Evolutionary conservation across 2,888 invertebrate species (phyloP).

Genomic region (Pandemis corylana): DNA sequence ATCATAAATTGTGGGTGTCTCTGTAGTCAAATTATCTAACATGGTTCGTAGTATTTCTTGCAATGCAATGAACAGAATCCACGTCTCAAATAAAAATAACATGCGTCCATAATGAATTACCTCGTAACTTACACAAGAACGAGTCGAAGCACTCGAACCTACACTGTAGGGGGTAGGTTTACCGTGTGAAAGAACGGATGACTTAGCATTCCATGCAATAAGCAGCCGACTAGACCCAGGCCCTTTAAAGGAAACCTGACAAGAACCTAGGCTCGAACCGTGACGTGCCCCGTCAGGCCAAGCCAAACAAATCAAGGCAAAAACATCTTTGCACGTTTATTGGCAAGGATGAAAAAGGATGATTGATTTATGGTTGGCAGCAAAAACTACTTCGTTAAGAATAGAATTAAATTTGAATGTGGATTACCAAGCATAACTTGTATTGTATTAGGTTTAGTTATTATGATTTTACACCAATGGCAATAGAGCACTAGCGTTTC

Average conservation of each 20-base stretch:
- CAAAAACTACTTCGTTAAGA: slow-evolving; percentile 9
- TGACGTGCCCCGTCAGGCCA: slow-evolving; percentile 29
- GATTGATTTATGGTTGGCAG: slow-evolving; percentile 16
- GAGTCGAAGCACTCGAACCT: slow-evolving; percentile 13
- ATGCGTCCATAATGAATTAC: slow-evolving; percentile 29
- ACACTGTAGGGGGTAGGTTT: slow-evolving; percentile 44
- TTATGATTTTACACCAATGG: too few species aligned
- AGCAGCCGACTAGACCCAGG: slow-evolving; percentile 49
- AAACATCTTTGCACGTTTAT: slow-evolving; percentile 33
- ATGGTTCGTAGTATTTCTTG: neutral
- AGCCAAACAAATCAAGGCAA: slow-evolving; percentile 40
- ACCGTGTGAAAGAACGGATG: slow-evolving; percentile 47
- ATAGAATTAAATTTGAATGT: neutral
- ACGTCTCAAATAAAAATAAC: slow-evolving; percentile 16
- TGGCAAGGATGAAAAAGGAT: slow-evolving; percentile 25
- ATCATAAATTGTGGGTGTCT: neutral
- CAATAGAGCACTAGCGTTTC: too few species aligned
- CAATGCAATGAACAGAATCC: neutral
- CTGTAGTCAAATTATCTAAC: neutral
- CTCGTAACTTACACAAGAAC: slow-evolving; percentile 39
- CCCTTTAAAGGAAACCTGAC: slow-evolving; percentile 58
- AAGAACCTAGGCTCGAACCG: slow-evolving; percentile 16
- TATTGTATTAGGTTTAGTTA: too few species aligned
- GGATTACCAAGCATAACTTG: neutral
- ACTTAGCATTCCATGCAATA: slow-evolving; percentile 54